Evolutionary conservation across 1,140 invertebrate genomes (phyloP).

Genomic region (Parapsyche elsis): DNA sequence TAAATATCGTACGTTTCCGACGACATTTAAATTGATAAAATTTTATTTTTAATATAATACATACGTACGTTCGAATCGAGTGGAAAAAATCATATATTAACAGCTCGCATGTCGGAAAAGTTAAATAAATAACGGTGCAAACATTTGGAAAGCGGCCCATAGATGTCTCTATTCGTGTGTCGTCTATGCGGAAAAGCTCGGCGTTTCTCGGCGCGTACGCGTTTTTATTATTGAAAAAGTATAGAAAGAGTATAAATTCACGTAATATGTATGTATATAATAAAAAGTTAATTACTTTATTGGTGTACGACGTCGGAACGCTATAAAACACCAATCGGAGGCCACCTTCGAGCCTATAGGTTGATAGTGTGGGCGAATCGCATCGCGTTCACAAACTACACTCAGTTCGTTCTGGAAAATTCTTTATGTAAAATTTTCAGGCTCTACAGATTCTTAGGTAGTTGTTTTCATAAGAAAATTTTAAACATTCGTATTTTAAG

Average conservation of each 20-base stretch:
- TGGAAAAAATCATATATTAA: no score
- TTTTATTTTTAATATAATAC: no score
- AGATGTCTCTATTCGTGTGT: neutral
- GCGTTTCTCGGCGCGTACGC: no score
- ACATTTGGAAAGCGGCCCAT: slow-evolving; percentile 6
- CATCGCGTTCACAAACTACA: neutral
- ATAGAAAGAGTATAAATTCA: neutral
- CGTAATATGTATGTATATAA: slow-evolving; percentile 1
- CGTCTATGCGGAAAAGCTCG: neutral
- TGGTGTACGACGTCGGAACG: slow-evolving; percentile 5
- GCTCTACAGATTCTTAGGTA: no score
- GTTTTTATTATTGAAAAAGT: no score
- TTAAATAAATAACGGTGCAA: neutral
- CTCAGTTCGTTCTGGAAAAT: neutral
- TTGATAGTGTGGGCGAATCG: slow-evolving; percentile 37
- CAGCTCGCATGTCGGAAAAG: no score
- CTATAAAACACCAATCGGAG: slow-evolving; percentile 45
- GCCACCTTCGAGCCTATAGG: slow-evolving; percentile 13
- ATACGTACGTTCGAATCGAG: no score
- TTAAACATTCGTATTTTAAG: no score
- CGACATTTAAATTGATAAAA: no score
- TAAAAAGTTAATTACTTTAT: slow-evolving; percentile 47
- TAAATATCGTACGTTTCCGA: no score
- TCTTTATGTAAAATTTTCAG: neutral
- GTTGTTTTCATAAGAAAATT: no score